These are phyloP conservation scores for Porites divaricata DNA, from an alignment of 92 coral and sea anemone species.

Conservation along the genomic window DNA sequence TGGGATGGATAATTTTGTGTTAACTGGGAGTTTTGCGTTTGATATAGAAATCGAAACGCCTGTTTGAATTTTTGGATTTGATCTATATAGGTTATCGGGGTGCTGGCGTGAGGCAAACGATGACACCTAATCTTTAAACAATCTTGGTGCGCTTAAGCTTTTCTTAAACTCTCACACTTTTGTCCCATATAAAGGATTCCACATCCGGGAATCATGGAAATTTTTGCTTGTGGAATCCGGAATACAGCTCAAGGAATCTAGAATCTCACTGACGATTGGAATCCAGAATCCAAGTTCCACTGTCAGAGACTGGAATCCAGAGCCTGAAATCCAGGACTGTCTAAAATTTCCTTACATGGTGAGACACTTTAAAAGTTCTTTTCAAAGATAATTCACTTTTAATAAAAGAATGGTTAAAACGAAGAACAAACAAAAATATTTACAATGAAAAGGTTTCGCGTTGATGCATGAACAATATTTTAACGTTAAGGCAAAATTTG, in stretches of 20 bases:
- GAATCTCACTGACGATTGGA: too few relatives aligned
- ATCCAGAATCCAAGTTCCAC: too few relatives aligned
- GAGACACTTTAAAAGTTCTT: neutral
- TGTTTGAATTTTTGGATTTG: conserved; percentile 1
- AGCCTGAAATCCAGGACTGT: too few relatives aligned
- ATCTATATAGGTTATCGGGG: neutral
- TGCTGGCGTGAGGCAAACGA: too few relatives aligned
- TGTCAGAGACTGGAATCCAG: too few relatives aligned
- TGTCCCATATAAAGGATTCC: neutral
- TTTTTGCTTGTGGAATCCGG: too few relatives aligned
- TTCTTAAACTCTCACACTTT: neutral
- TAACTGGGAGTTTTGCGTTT: neutral
- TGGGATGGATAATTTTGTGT: neutral
- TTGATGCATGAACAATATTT: too few relatives aligned
- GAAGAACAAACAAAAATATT: neutral
- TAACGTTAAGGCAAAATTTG: too few relatives aligned
- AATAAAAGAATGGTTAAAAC: conserved; percentile 1
- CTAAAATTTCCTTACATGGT: neutral
- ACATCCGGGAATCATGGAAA: too few relatives aligned
- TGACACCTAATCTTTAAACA: neutral
- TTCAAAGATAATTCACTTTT: neutral
- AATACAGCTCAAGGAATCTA: too few relatives aligned
- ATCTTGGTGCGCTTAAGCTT: conserved; percentile 1
- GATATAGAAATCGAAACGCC: conserved; percentile 1
- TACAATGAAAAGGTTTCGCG: neutral